Conservation (phyloP, 1,140 invertebrate genomes). For the Bombus waltoni region DNA sequence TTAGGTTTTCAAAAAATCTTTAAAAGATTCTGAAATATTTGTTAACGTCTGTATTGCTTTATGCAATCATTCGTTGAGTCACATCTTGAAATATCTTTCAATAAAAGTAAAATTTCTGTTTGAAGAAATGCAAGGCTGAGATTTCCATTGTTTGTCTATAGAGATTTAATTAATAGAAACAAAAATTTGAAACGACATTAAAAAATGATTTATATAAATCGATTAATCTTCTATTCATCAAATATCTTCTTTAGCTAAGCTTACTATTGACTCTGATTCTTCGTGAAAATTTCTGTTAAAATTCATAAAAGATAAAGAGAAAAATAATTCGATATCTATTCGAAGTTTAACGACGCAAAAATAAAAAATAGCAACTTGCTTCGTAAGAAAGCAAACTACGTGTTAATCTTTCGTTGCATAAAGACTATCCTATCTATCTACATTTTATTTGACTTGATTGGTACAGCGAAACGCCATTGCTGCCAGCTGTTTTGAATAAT, state of each 20-base stretch:
- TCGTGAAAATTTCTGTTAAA: not conserved
- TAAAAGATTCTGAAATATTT: not conserved
- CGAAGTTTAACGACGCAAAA: not conserved
- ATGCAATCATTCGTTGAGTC: not conserved
- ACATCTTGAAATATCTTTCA: not conserved
- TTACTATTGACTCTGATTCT: not conserved
- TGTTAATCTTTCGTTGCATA: slow-evolving; percentile 24
- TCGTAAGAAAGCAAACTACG: not conserved
- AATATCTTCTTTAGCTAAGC: not conserved
- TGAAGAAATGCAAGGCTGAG: not conserved
- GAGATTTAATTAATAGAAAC: not conserved
- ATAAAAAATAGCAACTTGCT: not conserved
- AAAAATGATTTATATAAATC: no score
- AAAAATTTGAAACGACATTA: not conserved
- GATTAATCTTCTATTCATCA: not conserved
- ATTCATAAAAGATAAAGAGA: not conserved
- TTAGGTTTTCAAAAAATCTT: not conserved
- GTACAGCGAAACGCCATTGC: slow-evolving; percentile 55
- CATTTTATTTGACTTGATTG: slow-evolving; percentile 54
- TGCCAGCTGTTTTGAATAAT: slow-evolving; percentile 66
- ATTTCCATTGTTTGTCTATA: not conserved
- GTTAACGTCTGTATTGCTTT: not conserved
- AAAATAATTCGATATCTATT: not conserved
- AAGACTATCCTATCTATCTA: not conserved
- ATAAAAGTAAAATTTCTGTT: not conserved